Percentiles rank a stretch among this genome's conserved stretches.
phyloP scores from a whole-genome alignment of 2,113 vertebrate species.

The Muscicapa adusta region DNA sequence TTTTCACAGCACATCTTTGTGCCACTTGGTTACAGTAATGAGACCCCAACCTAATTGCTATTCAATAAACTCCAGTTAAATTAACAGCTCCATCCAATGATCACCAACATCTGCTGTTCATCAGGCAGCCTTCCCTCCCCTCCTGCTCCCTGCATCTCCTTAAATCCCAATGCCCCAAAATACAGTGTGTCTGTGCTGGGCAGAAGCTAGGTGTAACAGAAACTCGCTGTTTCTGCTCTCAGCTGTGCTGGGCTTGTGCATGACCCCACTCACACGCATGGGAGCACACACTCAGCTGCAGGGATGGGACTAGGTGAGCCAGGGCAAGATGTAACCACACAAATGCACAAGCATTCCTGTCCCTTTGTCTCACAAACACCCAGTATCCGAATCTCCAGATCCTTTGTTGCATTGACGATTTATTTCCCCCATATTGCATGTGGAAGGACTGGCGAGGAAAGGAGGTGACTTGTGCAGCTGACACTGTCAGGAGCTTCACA shows the following conservation, averaged over 20 bases:
- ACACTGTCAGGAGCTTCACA: neutral
- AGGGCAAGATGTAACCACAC: neutral
- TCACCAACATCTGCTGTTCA: conserved; percentile 86
- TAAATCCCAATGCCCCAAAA: conserved; percentile 39
- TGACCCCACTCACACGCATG: neutral
- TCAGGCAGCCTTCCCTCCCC: conserved; percentile 63
- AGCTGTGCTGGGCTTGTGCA: neutral
- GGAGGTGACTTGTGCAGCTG: rapidly evolving
- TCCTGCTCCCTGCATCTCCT: conserved; percentile 22
- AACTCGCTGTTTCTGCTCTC: rapidly evolving
- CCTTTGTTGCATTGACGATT: neutral
- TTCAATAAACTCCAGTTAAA: conserved; percentile 86
- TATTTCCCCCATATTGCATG: neutral
- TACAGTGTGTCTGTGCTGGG: neutral
- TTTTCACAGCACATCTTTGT: conserved; percentile 48
- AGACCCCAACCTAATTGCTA: conserved; percentile 84
- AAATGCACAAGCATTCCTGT: neutral
- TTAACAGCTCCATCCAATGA: conserved; percentile 81
- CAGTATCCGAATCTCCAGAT: rapidly evolving
- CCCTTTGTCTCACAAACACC: neutral
- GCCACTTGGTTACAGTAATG: conserved; percentile 78
- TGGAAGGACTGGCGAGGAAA: neutral
- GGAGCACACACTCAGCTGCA: neutral
- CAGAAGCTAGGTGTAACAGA: neutral
- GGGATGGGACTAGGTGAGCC: neutral